Conservation (phyloP, 2,797 vertebrate genomes). For the Crocidura indochinensis region DNA sequence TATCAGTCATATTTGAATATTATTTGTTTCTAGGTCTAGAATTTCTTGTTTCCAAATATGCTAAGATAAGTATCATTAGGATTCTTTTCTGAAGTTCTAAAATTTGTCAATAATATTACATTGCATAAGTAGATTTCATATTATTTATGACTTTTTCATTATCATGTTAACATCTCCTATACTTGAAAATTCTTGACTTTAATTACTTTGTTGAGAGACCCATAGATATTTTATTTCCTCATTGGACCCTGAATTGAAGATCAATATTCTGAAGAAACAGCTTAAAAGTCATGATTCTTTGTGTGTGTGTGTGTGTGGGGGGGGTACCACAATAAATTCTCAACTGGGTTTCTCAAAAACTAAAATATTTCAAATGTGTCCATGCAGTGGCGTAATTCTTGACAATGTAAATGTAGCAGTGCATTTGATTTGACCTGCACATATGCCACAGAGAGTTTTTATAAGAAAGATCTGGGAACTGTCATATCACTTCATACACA, state of each 20-base stretch:
- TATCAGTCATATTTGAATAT: no score
- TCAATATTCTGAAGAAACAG: slow-evolving; percentile 29
- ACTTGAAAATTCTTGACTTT: background rate
- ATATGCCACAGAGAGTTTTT: background rate
- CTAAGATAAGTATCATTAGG: background rate
- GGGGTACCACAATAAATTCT: background rate
- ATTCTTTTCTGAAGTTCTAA: slow-evolving; percentile 22
- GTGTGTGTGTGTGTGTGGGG: background rate
- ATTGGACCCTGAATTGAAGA: slow-evolving; percentile 1
- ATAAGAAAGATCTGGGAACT: background rate
- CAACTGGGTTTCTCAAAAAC: background rate
- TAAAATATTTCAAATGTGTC: slow-evolving; percentile 1
- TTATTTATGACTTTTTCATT: background rate
- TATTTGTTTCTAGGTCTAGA: background rate
- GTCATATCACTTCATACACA: background rate
- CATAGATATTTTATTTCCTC: slow-evolving; percentile 23
- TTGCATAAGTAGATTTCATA: background rate
- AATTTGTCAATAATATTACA: slow-evolving; percentile 1
- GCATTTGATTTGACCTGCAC: background rate
- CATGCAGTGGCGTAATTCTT: slow-evolving; percentile 9
- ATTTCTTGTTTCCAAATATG: slow-evolving; percentile 18
- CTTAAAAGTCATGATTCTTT: slow-evolving; percentile 30
- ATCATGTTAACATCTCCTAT: background rate
- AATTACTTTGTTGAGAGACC: slow-evolving; percentile 6
- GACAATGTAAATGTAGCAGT: background rate